phyloP scores from a whole-genome alignment of 2,113 vertebrate genomes.

The Antidorcas marsupialis region DNA sequence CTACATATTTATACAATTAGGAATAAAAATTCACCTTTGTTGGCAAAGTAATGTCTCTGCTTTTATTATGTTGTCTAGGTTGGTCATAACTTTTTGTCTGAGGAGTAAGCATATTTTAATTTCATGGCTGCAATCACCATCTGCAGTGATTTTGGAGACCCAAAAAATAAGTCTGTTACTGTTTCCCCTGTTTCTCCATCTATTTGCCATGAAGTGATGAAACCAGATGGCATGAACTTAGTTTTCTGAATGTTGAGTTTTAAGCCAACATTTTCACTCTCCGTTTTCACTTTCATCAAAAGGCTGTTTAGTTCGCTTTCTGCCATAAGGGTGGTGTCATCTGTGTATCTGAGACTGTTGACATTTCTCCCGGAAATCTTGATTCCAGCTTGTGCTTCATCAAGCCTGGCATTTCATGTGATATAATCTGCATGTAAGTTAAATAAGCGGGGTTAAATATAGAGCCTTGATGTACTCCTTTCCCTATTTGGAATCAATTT shows the following conservation, averaged over 20 bases:
- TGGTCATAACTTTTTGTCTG: background rate
- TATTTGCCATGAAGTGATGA: background rate
- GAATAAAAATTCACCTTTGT: background rate
- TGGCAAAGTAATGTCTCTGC: background rate
- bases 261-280: background rate
- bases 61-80: background rate
- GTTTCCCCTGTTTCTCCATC: background rate
- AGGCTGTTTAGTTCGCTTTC: background rate
- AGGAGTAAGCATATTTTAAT: background rate
- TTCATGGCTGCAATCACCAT: background rate
- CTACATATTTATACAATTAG: background rate
- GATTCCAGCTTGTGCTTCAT: background rate
- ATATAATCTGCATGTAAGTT: background rate
- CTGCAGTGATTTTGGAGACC: background rate
- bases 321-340: background rate
- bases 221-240: background rate
- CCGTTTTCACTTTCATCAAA: background rate
- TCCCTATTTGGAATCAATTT: background rate
- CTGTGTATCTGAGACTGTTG: background rate
- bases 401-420: background rate
- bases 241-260: background rate
- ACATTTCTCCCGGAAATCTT: background rate
- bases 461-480: background rate
- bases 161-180: background rate
- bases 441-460: background rate